Evolutionary conservation across 2,113 vertebrate species (phyloP).

Genomic region (Xiphophorus couchianus): DNA sequence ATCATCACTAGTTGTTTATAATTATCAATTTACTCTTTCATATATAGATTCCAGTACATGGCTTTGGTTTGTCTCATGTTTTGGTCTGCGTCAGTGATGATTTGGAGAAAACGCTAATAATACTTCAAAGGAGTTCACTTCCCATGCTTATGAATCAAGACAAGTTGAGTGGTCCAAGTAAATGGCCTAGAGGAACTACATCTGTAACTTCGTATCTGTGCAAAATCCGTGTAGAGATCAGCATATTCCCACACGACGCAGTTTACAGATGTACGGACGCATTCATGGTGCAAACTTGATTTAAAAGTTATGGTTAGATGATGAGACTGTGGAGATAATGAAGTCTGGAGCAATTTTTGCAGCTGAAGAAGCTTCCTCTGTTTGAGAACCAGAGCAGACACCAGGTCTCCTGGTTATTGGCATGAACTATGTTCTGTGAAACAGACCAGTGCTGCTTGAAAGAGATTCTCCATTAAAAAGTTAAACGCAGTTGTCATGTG

Average conservation of each 20-base stretch:
- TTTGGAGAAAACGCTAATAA: no score
- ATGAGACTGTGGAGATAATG: neutral
- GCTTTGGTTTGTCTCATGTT: no score
- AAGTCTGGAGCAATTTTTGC: neutral
- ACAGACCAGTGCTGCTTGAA: slow-evolving; percentile 53
- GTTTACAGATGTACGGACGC: neutral
- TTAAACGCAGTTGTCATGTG: slow-evolving; percentile 63
- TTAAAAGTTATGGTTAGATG: slow-evolving; percentile 3
- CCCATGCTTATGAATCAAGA: neutral
- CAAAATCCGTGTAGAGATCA: neutral
- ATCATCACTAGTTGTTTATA: no score
- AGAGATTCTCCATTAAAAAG: slow-evolving; percentile 52
- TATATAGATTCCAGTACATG: no score
- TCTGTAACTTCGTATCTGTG: neutral
- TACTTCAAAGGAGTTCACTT: neutral
- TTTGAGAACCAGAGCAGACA: slow-evolving; percentile 33
- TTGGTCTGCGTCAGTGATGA: no score
- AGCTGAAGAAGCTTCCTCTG: slow-evolving; percentile 17
- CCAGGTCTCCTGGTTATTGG: slow-evolving; percentile 61
- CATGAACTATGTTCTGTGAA: slow-evolving; percentile 63
- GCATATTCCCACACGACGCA: neutral
- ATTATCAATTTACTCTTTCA: no score
- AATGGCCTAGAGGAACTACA: neutral
- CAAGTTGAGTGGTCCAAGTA: neutral
- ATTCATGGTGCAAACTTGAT: neutral